Evolutionary conservation across 1,140 invertebrate genomes (phyloP).

Genomic region (Drosophila gunungcola): DNA sequence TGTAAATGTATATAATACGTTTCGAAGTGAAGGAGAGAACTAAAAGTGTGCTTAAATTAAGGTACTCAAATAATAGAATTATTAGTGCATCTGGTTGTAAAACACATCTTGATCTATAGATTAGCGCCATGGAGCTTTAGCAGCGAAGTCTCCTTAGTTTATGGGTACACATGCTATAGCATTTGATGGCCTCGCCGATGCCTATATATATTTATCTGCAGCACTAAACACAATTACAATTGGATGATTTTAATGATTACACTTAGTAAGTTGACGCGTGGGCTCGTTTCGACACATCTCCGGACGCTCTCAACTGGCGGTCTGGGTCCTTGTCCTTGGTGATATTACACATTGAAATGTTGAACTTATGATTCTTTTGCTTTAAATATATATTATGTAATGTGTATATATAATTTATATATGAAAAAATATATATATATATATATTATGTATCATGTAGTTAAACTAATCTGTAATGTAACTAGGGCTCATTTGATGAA

Average conservation of each 20-base stretch:
- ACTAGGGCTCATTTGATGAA: slow-evolving; percentile 82
- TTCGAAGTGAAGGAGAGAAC: slow-evolving; percentile 66
- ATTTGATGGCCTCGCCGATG: slow-evolving; percentile 25
- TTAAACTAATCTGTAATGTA: slow-evolving; percentile 82
- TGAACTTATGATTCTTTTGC: slow-evolving; percentile 47
- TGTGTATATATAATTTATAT: slow-evolving; percentile 59
- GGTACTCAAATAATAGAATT: slow-evolving; percentile 57
- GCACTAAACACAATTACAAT: slow-evolving; percentile 53
- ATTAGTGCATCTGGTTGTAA: slow-evolving; percentile 45
- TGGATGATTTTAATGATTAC: slow-evolving; percentile 43
- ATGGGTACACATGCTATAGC: slow-evolving; percentile 10
- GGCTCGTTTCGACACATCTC: slow-evolving; percentile 46
- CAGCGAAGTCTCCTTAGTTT: slow-evolving; percentile 21
- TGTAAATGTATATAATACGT: slow-evolving; percentile 69
- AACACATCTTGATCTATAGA: slow-evolving; percentile 33
- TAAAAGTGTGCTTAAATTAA: slow-evolving; percentile 59
- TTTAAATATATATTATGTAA: slow-evolving; percentile 52
- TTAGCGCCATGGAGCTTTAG: slow-evolving; percentile 37
- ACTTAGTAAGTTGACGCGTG: slow-evolving; percentile 58
- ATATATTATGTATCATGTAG: slow-evolving; percentile 65
- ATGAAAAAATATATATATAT: slow-evolving; percentile 69
- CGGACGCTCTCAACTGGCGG: slow-evolving; percentile 10
- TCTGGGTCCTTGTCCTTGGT: slow-evolving; percentile 27
- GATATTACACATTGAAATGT: slow-evolving; percentile 61
- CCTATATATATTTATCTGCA: slow-evolving; percentile 9